phyloP scores from a whole-genome alignment of 2,888 invertebrate species.

The Hemistola chrysoprasaria region DNA sequence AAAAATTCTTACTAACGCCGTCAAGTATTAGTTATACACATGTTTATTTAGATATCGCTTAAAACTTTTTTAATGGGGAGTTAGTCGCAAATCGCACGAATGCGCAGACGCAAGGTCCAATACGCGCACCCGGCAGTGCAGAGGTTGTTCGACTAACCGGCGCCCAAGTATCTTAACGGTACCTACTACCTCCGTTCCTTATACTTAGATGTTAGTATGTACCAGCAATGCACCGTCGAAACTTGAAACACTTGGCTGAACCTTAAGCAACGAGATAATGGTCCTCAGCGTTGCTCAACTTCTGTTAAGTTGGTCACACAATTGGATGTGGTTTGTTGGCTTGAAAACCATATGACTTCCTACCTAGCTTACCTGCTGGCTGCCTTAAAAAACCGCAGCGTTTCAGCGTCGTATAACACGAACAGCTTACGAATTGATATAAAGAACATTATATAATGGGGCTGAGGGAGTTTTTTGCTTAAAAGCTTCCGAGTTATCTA shows the following conservation, averaged over 20 bases:
- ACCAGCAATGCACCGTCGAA: constrained; percentile 6
- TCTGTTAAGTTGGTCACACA: neutral
- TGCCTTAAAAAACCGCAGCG: no score
- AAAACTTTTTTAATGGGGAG: neutral
- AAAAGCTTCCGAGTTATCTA: no score
- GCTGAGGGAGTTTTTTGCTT: no score
- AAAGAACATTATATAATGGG: no score
- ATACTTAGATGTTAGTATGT: constrained; percentile 10
- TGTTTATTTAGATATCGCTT: neutral
- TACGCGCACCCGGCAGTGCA: constrained; percentile 14
- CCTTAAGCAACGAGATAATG: constrained; percentile 20
- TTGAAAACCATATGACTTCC: no score
- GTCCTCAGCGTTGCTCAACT: constrained; percentile 10
- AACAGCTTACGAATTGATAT: no score
- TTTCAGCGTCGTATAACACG: no score
- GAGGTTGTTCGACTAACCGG: constrained; percentile 35
- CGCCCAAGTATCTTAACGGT: constrained; percentile 49
- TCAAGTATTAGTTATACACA: no score
- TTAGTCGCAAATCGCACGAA: constrained; percentile 4
- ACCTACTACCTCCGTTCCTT: constrained; percentile 46
- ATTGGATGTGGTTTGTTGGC: neutral
- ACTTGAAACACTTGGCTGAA: constrained; percentile 14
- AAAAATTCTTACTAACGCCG: no score
- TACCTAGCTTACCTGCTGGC: no score
- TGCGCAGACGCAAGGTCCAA: neutral